Base-by-base conservation (phyloP, 2,888 invertebrate species). In the Ferrisia virgata region DNA sequence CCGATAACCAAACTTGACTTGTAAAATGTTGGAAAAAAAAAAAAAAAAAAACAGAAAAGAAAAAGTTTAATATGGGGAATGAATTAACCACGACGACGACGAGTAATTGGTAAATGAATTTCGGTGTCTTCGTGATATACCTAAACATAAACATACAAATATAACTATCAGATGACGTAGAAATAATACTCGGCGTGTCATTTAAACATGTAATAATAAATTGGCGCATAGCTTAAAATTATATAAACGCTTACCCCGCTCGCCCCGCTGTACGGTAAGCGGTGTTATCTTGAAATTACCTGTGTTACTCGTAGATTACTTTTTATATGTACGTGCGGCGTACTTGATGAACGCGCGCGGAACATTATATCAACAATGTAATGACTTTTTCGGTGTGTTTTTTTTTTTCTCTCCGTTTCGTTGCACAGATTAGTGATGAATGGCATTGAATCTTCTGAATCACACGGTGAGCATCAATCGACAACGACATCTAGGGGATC, bases 391-490 rank as follows among this genome's bases (percentile, higher is more conserved):
- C 18, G 22, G 11, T 53, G 9, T 53, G 18, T 22, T 53, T 53
- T 53, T 53, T 47, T 53, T 18, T 22, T 18, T 53, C 8, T 53
- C n/a, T n/a, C n/a, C n/a, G n/a, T n/a, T 22, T 53, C 0, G 53
- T n/a, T n/a, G 47, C 9, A 25, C 31, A 84, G 84, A 84, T 33
- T 79, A 69, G 47, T 84, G 25, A 84, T 84, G 79, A 84, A 84
- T 79, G 84, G 84, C 79, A 80, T 84, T 80, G 84, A 84, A 31
- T 69, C 84, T 31, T 79, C 84, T 69, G 84, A 84, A 79, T 79
- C 84, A 25, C 84, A 79, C 79, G 79, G 79, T n/a, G 84, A 84
- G 25, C 83, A 83, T 83, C 81, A 81, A 28, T 40, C 43, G 25
- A 76, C 72, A 36, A 33, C 28, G 64, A 64, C 72, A 25, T 43